A percentile compares a stretch with the other conserved stretches of the same genome.
phyloP scores from a whole-genome alignment of 2,113 vertebrate genomes.

The Chauna torquata region DNA sequence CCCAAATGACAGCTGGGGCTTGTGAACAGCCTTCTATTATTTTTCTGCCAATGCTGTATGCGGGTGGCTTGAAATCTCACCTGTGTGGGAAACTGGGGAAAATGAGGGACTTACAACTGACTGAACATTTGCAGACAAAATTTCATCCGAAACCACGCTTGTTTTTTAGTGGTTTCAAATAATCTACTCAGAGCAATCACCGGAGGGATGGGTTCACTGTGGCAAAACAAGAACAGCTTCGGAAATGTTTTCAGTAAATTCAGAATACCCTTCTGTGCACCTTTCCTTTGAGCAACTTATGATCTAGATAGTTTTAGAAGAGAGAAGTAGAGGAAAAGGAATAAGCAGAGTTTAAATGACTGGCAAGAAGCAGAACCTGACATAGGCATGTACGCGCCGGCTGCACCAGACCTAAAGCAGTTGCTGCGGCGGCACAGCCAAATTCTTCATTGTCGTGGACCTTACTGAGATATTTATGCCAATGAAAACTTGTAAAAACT shows the following conservation, averaged over 20 bases:
- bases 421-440: fast-evolving
- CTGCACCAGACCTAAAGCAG: not conserved
- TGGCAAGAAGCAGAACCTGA: not conserved
- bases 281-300: not conserved
- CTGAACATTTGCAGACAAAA: not conserved
- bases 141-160: not conserved
- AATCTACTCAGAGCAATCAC: not conserved
- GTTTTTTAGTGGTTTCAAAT: not conserved
- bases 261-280: not conserved
- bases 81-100: not conserved
- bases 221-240: not conserved
- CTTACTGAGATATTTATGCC: not conserved
- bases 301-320: conserved; percentile 1
- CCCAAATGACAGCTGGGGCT: not conserved
- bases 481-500: not conserved
- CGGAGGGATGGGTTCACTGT: not conserved
- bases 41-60: not conserved
- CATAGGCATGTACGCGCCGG: not conserved
- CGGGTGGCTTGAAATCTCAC: not conserved
- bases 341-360: not conserved
- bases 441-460: not conserved
- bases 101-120: not conserved
- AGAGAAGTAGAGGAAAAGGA: not conserved
- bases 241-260: not conserved
- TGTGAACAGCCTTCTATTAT: not conserved